These are phyloP conservation scores for Andrena bicolor DNA, from an alignment of 2,888 invertebrate species.

Conservation along the genomic window DNA sequence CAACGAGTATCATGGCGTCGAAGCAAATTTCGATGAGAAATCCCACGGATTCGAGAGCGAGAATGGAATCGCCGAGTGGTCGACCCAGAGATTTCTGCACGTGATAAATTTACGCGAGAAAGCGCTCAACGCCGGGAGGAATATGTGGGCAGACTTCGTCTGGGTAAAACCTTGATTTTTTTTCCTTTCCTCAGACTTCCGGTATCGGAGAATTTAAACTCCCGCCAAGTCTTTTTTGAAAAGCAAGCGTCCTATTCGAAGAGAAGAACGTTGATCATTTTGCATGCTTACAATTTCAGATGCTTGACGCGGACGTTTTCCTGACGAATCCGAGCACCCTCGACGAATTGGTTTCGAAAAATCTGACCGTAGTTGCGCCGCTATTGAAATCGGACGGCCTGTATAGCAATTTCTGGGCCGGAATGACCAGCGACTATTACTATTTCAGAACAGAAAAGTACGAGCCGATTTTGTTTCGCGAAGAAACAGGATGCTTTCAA, in stretches of 20 bases:
- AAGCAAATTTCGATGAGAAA: slow-evolving; percentile 86
- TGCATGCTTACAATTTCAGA: slow-evolving; percentile 85
- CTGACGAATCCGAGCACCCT: slow-evolving; percentile 90
- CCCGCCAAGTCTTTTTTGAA: background rate
- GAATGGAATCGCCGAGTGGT: slow-evolving; percentile 90
- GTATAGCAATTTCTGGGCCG: slow-evolving; percentile 99
- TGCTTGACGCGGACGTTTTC: slow-evolving; percentile 94
- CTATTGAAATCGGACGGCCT: slow-evolving; percentile 94
- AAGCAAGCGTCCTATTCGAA: background rate
- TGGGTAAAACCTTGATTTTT: slow-evolving; percentile 87
- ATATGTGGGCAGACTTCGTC: slow-evolving; percentile 95
- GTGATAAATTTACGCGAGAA: slow-evolving; percentile 92
- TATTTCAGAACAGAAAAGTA: slow-evolving; percentile 94
- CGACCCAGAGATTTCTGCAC: slow-evolving; percentile 90
- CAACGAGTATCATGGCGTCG: slow-evolving; percentile 90
- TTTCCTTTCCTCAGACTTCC: background rate
- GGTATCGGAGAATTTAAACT: background rate
- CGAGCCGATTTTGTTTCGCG: slow-evolving; percentile 90
- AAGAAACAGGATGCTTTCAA: slow-evolving; percentile 90
- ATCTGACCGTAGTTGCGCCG: slow-evolving; percentile 91
- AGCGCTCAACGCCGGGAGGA: slow-evolving; percentile 90
- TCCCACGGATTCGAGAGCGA: slow-evolving; percentile 87
- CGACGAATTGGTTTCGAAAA: slow-evolving; percentile 87
- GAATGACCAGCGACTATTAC: slow-evolving; percentile 94
- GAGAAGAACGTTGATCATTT: no score